Base-by-base conservation (phyloP, 2,113 vertebrate genomes). In the Laticauda colubrina region DNA sequence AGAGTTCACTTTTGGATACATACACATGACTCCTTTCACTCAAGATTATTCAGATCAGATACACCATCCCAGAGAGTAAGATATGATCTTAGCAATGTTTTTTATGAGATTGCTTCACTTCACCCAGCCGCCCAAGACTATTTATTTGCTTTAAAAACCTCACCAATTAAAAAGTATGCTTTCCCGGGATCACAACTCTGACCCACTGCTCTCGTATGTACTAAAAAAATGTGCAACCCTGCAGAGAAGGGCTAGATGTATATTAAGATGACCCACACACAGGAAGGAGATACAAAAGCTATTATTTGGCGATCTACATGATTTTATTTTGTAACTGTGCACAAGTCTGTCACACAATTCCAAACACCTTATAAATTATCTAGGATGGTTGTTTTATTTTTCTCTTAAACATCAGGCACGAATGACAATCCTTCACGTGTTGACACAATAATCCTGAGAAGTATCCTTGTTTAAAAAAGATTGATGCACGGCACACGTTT, bases 391-490 rank as follows among this genome's bases (percentile, higher is more conserved):
- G 11, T 54, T 87, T 23, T 87, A 21, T 87, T 87, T n/a, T 12
- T 12, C 51, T 53, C 18, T 53, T 87, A 61, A 86, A 61, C 53
- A n/a, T 87, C 6, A 48, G 55, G n/a, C 56, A 64, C 55, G 12
- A 55, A 45, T 29, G 14, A 55, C 20, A 51, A 85, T 34, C 29
- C 55, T 61, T 85, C 88, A 86, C 12, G 12, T 48, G 8, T n/a
- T 87, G 34, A 61, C 59, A 87, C 54, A 64, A 64, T 87, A 64
- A 64, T 87, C 89, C 92, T 90, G 92, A 93, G 75, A 86, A 53
- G n/a, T 29, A 43, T n/a, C 23, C 54, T 53, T 61, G 34, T 61
- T 34, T 21, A 51, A 54, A 64, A 64, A 39, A 61, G 21, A 21
- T 5, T 11, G 3, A 21, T 6, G n/a, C 6, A 45, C 23, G 5